Percentiles rank a stretch among this genome's conserved stretches.
Conservation (phyloP, 2,113 vertebrate genomes). For the Bujurquina vittata region DNA sequence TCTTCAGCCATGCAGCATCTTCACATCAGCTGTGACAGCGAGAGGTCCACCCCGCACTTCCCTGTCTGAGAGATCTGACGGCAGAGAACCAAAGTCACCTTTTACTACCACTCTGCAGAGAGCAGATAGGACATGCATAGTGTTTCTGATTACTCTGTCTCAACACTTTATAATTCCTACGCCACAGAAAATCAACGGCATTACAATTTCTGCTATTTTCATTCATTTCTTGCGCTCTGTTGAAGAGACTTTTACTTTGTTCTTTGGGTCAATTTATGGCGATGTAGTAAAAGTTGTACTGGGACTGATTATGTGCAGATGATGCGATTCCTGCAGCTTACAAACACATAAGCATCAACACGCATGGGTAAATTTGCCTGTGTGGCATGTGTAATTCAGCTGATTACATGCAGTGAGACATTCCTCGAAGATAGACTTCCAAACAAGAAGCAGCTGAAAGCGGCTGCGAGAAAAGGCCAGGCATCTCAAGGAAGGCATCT, state of each 20-base stretch:
- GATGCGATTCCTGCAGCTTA: neutral
- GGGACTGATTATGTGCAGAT: neutral
- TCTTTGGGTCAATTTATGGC: neutral
- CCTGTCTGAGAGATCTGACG: conserved; percentile 26
- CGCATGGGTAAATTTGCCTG: too few species aligned
- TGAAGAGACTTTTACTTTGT: neutral
- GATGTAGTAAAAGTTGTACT: neutral
- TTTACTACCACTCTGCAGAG: neutral
- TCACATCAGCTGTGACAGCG: neutral
- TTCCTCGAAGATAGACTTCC: neutral
- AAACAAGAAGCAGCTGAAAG: too few species aligned
- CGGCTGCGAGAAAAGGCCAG: too few species aligned
- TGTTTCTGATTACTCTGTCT: too few species aligned
- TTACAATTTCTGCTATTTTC: too few species aligned
- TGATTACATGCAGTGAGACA: neutral
- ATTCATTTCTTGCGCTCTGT: neutral
- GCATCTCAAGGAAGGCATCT: too few species aligned
- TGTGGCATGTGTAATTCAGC: too few species aligned
- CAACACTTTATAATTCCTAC: neutral
- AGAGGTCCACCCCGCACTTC: conserved; percentile 20
- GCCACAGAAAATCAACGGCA: neutral
- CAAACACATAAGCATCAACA: neutral
- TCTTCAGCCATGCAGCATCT: conserved; percentile 11
- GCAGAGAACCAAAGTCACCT: neutral
- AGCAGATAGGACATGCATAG: neutral